Base-by-base conservation (phyloP, 2,113 vertebrate genomes). In the Macquaria ambigua region DNA sequence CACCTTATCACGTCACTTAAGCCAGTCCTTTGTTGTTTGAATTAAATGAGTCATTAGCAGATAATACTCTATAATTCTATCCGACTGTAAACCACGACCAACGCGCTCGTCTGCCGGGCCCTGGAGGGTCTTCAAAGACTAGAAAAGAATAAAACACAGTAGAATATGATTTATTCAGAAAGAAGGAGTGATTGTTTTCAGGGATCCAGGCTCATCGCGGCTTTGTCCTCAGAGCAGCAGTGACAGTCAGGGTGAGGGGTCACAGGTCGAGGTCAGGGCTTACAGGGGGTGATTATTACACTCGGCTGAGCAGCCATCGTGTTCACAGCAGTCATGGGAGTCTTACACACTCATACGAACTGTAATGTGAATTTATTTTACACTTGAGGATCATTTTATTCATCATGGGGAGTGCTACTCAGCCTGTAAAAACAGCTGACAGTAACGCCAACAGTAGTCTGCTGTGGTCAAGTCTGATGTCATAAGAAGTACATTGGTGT, bases 31-130 rank as follows among this genome's bases (percentile, higher is more conserved):
- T 90, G 73, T 87, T 89, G 56, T 74, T 59, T 64, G 14, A 81
- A 81, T 82, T 78, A 85, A 89, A 84, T 82, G 73, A 87, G 64
- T 86, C 87, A 92, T 93, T 86, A 91, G 72, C 78, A 72, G 83
- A 92, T 90, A 81, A 91, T 86, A 70, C 84, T 85, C 84, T 74
- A 70, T 90, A 91, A 89, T 83, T 43, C 83, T 21, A 68, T 76
- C 34, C 21, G 15, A 55, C 72, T 76, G 69, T 92, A 91, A 92
- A 87, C 92, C 92, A 55, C 18, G 82, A 75, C 73, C 76, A 72
- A 66, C 69, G 20, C 31, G 6, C 56, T 69, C 8, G 59, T 86
- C 74, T 78, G 64, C 16, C 0, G 37, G 77, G 68, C 74, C 79
- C 69, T 0, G 28, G 77, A 74, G 73, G 25, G 64, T 81, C 50